Percentiles rank a stretch among this genome's conserved stretches.
These are phyloP conservation scores for Chaetodon trifascialis DNA, from an alignment of 2,113 vertebrate species.

Conservation along the genomic window DNA sequence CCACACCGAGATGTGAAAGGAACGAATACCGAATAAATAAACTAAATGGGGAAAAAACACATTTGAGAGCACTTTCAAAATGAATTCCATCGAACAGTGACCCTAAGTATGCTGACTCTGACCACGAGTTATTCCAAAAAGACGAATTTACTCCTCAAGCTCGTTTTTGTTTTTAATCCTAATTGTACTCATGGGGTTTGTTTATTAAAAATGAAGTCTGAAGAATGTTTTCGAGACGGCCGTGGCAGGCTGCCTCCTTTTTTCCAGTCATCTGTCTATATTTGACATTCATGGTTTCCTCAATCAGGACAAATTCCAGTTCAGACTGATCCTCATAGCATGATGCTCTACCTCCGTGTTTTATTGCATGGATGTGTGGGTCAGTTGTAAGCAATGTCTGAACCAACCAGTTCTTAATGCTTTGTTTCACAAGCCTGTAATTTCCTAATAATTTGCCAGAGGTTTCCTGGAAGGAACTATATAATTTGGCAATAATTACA, in stretches of 20 bases:
- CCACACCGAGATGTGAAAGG: neutral
- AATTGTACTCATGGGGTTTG: neutral
- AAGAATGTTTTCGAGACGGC: neutral
- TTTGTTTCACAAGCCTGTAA: neutral
- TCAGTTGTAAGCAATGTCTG: neutral
- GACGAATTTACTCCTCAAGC: neutral
- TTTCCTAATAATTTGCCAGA: neutral
- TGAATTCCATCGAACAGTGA: neutral
- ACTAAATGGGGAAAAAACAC: neutral
- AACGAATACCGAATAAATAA: neutral
- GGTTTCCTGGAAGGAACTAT: neutral
- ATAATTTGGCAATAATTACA: neutral
- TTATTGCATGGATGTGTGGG: neutral
- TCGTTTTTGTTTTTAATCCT: neutral
- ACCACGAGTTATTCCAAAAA: neutral
- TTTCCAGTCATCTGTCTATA: neutral
- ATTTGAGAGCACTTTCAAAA: neutral
- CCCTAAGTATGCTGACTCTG: neutral
- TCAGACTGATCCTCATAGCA: neutral
- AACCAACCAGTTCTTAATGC: neutral
- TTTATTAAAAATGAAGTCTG: neutral
- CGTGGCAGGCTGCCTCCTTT: neutral
- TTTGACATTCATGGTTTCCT: slow-evolving; percentile 3
- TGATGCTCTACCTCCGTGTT: neutral
- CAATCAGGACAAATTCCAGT: neutral